These are phyloP conservation scores for Prunella fulvescens DNA, from an alignment of 2,113 vertebrate genomes.

Conservation along the genomic window DNA sequence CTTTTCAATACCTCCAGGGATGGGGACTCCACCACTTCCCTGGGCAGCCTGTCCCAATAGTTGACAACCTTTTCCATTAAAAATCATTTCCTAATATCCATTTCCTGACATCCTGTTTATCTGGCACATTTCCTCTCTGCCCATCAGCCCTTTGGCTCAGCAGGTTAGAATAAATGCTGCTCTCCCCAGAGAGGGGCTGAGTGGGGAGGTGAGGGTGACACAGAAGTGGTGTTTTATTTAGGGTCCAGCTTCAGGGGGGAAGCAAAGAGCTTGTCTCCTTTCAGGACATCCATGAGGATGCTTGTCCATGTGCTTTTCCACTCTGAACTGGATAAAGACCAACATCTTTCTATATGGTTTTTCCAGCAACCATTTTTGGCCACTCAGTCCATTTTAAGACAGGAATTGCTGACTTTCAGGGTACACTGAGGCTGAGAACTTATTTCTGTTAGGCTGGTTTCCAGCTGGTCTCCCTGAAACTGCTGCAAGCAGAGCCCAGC, in stretches of 20 bases:
- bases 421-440: neutral
- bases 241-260: neutral
- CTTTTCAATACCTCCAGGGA: neutral
- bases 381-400: neutral
- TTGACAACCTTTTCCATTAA: neutral
- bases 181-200: neutral
- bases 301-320: neutral
- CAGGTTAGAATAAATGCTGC: neutral
- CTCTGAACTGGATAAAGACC: neutral
- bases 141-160: neutral
- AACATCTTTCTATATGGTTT: neutral
- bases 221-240: neutral
- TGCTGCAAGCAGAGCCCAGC: neutral
- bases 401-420: neutral
- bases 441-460: neutral
- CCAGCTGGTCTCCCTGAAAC: neutral
- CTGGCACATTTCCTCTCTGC: neutral
- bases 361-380: neutral
- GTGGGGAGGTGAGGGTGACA: rapidly evolving
- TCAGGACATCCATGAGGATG: neutral
- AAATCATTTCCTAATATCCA: neutral
- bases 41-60: neutral
- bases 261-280: neutral
- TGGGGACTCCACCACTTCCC: neutral
- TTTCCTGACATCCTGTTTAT: neutral